A percentile compares a stretch with the other conserved stretches of the same genome.
phyloP scores from a whole-genome alignment of 2,888 invertebrate genomes.

The Rhagophthalmus giganteus region DNA sequence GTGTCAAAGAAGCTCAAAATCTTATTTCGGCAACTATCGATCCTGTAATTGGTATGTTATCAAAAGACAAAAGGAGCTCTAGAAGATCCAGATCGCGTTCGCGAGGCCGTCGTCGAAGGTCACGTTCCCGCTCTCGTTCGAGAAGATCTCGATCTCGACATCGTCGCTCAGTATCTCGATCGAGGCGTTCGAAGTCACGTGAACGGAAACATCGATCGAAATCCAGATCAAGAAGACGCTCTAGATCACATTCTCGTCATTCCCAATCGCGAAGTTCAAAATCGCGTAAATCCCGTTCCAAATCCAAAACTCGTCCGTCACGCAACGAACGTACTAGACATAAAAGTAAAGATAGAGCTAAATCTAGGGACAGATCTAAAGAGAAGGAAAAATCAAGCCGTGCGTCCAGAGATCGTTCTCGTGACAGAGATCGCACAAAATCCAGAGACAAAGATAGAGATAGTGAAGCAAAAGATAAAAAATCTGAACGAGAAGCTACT shows the following conservation, averaged over 20 bases:
- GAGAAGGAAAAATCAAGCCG: slow-evolving; percentile 37
- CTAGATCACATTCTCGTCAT: slow-evolving; percentile 48
- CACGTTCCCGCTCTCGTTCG: slow-evolving; percentile 68
- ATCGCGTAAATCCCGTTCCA: slow-evolving; percentile 53
- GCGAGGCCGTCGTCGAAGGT: slow-evolving; percentile 54
- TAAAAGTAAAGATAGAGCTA: slow-evolving; percentile 44
- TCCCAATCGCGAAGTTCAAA: slow-evolving; percentile 50
- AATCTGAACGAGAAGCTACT: slow-evolving; percentile 48
- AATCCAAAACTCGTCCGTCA: slow-evolving; percentile 52
- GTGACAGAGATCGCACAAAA: slow-evolving; percentile 50
- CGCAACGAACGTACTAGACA: slow-evolving; percentile 32
- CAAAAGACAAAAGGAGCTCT: slow-evolving; percentile 77
- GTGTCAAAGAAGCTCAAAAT: slow-evolving; percentile 94
- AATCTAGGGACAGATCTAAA: slow-evolving; percentile 40
- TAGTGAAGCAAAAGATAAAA: slow-evolving; percentile 48
- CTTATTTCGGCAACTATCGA: slow-evolving; percentile 93
- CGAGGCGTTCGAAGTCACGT: slow-evolving; percentile 62
- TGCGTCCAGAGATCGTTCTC: slow-evolving; percentile 47
- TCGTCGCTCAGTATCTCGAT: slow-evolving; percentile 60
- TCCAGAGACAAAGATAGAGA: slow-evolving; percentile 48
- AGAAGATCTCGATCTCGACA: slow-evolving; percentile 62
- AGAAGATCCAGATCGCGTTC: slow-evolving; percentile 52
- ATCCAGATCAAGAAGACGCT: slow-evolving; percentile 57
- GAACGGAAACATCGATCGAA: slow-evolving; percentile 58
- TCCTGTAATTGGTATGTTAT: slow-evolving; percentile 83